A percentile compares a stretch with the other conserved stretches of the same genome.
These are phyloP conservation scores for Tanaodytes sp. DNA, from an alignment of 2,888 invertebrate species.

Conservation along the genomic window DNA sequence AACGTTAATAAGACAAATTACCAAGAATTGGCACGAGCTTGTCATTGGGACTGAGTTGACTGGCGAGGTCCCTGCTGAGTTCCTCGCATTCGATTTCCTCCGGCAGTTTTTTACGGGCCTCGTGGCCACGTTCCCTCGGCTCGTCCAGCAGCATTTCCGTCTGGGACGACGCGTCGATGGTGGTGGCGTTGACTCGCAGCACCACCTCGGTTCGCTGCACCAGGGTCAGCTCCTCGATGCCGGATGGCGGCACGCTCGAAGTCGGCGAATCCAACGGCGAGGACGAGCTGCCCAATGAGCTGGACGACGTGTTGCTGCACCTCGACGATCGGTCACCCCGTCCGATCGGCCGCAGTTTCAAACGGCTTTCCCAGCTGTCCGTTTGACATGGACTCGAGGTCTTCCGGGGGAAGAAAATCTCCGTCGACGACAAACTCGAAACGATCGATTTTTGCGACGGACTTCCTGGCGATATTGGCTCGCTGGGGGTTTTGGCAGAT, in stretches of 20 bases:
- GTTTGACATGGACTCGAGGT: constrained; percentile 70
- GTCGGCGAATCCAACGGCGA: constrained; percentile 63
- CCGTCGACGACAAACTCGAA: constrained; percentile 16
- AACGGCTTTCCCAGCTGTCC: constrained; percentile 58
- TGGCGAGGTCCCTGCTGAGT: constrained; percentile 78
- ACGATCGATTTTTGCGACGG: constrained; percentile 20
- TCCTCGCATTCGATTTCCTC: constrained; percentile 88
- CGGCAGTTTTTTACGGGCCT: constrained; percentile 77
- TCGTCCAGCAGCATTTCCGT: constrained; percentile 73
- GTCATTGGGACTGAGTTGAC: constrained; percentile 78
- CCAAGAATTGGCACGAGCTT: constrained; percentile 79
- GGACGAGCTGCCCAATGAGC: constrained; percentile 60
- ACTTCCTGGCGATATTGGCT: constrained; percentile 3
- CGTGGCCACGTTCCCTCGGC: constrained; percentile 55
- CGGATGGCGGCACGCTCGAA: constrained; percentile 63
- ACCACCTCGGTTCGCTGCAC: constrained; percentile 79
- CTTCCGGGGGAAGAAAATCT: constrained; percentile 58
- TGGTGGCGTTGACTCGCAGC: constrained; percentile 77
- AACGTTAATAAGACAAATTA: constrained; percentile 47
- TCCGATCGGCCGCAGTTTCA: constrained; percentile 25
- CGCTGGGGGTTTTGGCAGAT: too few relatives aligned
- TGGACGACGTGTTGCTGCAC: constrained; percentile 52
- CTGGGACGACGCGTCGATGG: constrained; percentile 78
- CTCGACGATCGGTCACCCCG: constrained; percentile 37
- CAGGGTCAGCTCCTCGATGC: constrained; percentile 75